Conservation (phyloP, 2,888 invertebrate genomes). For the Erebia aethiops region DNA sequence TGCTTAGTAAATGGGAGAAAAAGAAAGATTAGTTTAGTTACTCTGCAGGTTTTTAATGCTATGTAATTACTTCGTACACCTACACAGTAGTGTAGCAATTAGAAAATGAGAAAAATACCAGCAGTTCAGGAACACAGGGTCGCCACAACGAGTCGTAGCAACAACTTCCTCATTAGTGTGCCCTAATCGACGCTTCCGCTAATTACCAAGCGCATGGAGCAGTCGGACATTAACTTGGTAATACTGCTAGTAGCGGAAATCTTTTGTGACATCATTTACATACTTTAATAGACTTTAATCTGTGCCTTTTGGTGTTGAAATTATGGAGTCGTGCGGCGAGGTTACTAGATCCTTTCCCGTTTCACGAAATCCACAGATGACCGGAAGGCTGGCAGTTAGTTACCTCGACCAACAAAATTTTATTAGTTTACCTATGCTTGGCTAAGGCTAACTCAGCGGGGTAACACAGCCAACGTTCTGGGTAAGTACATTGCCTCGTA, state of each 20-base stretch:
- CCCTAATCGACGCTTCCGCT: constrained; percentile 70
- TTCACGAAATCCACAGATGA: too few relatives aligned
- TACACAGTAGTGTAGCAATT: constrained; percentile 9
- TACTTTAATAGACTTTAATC: background rate
- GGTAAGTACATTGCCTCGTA: too few relatives aligned
- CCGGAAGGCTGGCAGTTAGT: too few relatives aligned
- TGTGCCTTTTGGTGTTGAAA: too few relatives aligned
- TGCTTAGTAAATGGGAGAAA: background rate
- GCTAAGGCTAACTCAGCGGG: too few relatives aligned
- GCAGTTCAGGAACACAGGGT: constrained; percentile 10
- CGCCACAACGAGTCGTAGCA: constrained; percentile 49
- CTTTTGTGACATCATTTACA: background rate
- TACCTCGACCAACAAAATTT: too few relatives aligned
- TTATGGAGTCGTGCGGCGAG: too few relatives aligned
- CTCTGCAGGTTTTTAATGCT: background rate
- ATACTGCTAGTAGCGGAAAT: background rate
- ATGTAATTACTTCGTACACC: background rate
- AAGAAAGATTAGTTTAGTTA: background rate
- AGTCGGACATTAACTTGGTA: constrained; percentile 1
- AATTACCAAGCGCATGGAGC: constrained; percentile 16
- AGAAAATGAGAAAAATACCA: constrained; percentile 14
- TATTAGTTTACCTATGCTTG: too few relatives aligned
- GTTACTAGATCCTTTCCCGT: too few relatives aligned
- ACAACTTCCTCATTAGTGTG: constrained; percentile 73
- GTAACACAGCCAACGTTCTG: too few relatives aligned